Base-by-base conservation (phyloP, 1,140 invertebrate species). In the Sycophila sp. region DNA sequence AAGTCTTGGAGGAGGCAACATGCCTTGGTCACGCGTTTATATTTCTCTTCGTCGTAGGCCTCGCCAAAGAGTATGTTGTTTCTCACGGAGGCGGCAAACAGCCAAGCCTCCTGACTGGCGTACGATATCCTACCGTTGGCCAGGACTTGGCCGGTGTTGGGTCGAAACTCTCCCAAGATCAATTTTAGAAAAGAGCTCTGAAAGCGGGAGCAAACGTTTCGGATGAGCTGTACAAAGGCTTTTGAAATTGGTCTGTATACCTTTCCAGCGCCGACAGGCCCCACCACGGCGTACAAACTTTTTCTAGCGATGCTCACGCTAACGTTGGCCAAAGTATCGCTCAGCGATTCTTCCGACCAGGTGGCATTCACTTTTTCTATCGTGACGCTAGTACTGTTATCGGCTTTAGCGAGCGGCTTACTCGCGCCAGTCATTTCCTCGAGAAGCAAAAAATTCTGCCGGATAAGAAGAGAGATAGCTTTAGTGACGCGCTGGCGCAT, bases 1-100 rank as follows among this genome's bases (percentile, higher is more conserved):
- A 98, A 91, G 82, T 98, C 96, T n/a, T 89, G 83, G 77, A 92
- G 89, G 63, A 95, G 85, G 1, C 93, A 92, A 78, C 93, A 94
- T 32, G 90, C 91, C 67, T 89, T 89, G 2, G 94, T 87, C 75
- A 95, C 93, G 59, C 89, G 85, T 70, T 91, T 89, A 77, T 94
- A 95, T 53, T 89, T 88, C 11, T 88, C 77, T 72, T 88, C 85
- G 72, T 92, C 87, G 73, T 89, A 94, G 0, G 88, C 81, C 63
- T 89, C 84, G 0, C 90, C 89, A 56, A 83, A 83, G 0, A 82
- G 64, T 32, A 83, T 83, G 28, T 83, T 83, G 0, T 78, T 75
- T 1, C 65, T 76, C 4, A 83, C 59, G 1, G 81, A 78, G 0
- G 73, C 80, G 10, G 69, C 36, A 30, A 82, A 83, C 4, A 83